phyloP scores from a whole-genome alignment of 2,797 vertebrate species.

The Bothrops alternatus region DNA sequence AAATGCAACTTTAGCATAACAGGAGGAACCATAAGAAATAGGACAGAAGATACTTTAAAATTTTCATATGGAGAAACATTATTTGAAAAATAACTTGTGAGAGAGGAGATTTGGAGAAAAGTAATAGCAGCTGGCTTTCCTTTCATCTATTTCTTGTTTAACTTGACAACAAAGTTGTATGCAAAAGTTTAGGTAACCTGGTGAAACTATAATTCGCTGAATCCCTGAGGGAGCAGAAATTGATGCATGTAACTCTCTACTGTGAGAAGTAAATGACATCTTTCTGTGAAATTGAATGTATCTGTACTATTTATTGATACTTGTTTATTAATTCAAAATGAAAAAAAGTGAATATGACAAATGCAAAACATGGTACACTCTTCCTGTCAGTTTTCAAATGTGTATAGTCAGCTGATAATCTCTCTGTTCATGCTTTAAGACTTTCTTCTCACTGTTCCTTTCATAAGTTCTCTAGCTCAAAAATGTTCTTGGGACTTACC shows the following conservation, averaged over 20 bases:
- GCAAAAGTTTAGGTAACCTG: not conserved
- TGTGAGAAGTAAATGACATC: not conserved
- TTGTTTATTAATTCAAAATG: not conserved
- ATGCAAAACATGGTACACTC: not conserved
- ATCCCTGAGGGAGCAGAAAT: not conserved
- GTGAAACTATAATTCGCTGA: not conserved
- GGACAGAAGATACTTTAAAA: not conserved
- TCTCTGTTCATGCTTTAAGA: not conserved
- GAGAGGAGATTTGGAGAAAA: slow-evolving; percentile 12
- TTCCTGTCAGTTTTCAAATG: not conserved
- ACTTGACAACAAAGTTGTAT: not conserved
- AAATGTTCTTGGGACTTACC: not conserved
- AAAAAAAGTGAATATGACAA: not conserved
- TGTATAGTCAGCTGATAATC: not conserved
- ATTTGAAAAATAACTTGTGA: not conserved
- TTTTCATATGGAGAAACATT: not conserved
- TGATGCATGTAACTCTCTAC: not conserved
- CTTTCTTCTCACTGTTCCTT: not conserved
- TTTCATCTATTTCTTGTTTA: not conserved
- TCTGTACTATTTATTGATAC: not conserved
- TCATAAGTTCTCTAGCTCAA: not conserved
- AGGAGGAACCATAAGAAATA: not conserved
- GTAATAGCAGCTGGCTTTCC: not conserved
- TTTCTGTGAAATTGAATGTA: not conserved
- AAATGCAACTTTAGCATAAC: not conserved